Evolutionary conservation across 1,140 invertebrate species (phyloP).

Genomic region (Araneus ventricosus): DNA sequence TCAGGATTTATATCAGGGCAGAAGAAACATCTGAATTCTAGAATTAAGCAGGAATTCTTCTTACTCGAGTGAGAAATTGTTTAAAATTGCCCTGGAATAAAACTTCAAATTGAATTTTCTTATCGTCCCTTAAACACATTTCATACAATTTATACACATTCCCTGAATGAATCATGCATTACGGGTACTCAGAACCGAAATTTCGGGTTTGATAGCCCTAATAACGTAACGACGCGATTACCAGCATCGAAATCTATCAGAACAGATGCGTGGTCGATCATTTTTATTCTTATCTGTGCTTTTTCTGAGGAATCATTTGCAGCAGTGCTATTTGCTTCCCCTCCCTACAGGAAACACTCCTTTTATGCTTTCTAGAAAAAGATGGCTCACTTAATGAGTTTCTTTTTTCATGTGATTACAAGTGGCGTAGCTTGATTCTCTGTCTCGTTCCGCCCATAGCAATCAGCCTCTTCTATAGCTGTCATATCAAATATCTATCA

Average conservation of each 20-base stretch:
- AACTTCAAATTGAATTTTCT: no score
- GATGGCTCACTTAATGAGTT: conserved; percentile 28
- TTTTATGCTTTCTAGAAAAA: background rate
- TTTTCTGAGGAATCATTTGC: conserved; percentile 1
- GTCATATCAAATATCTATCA: background rate
- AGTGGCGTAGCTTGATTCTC: background rate
- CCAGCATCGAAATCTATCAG: conserved; percentile 56
- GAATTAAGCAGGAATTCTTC: no score
- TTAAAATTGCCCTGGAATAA: no score
- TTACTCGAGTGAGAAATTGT: no score
- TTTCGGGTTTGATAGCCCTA: conserved; percentile 24
- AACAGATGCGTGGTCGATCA: background rate
- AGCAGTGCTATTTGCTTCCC: background rate
- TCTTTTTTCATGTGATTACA: background rate
- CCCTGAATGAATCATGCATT: background rate
- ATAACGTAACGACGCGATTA: conserved; percentile 55
- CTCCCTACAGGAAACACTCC: conserved; percentile 29
- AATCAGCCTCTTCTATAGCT: background rate
- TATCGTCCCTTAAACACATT: background rate
- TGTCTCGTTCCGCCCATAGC: background rate
- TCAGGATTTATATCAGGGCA: no score
- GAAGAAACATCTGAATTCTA: no score
- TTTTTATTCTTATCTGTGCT: conserved; percentile 47
- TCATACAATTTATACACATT: background rate
- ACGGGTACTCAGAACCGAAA: background rate